These are phyloP conservation scores for Potamarius usumacintae DNA, from an alignment of 2,113 vertebrate species.

Conservation along the genomic window DNA sequence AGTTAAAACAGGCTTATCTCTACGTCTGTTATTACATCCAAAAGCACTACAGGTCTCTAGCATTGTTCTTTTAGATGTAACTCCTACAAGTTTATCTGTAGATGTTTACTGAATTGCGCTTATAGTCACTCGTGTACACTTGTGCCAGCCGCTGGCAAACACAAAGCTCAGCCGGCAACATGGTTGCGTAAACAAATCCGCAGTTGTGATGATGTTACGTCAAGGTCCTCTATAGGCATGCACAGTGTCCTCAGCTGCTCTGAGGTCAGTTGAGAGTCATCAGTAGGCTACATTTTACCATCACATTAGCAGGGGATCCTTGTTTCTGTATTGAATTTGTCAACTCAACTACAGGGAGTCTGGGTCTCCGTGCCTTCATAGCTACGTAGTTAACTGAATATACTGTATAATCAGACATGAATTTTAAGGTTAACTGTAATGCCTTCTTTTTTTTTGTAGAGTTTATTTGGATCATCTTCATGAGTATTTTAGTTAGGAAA, in stretches of 20 bases:
- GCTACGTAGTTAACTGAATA: not conserved
- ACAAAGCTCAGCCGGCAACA: too few relatives aligned
- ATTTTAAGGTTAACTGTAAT: not conserved
- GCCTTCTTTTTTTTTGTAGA: not conserved
- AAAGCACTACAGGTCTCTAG: too few relatives aligned
- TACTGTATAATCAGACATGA: not conserved
- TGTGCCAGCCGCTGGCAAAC: too few relatives aligned
- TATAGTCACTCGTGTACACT: too few relatives aligned
- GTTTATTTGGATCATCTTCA: not conserved
- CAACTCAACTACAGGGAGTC: not conserved
- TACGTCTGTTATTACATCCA: too few relatives aligned
- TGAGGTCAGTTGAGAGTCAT: not conserved
- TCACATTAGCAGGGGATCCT: not conserved
- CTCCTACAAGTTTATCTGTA: too few relatives aligned
- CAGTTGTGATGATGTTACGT: too few relatives aligned
- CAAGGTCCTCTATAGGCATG: too few relatives aligned
- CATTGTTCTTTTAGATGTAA: too few relatives aligned
- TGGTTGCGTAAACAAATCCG: too few relatives aligned
- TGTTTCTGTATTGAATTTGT: not conserved
- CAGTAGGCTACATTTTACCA: not conserved
- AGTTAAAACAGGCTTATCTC: too few relatives aligned
- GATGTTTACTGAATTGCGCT: too few relatives aligned
- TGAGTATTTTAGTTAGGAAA: not conserved
- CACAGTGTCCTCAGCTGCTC: not conserved
- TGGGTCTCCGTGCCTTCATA: not conserved